A percentile compares a stretch with the other conserved stretches of the same genome.
These are phyloP conservation scores for Strigops habroptila DNA, from an alignment of 2,113 vertebrate genomes.

Conservation along the genomic window DNA sequence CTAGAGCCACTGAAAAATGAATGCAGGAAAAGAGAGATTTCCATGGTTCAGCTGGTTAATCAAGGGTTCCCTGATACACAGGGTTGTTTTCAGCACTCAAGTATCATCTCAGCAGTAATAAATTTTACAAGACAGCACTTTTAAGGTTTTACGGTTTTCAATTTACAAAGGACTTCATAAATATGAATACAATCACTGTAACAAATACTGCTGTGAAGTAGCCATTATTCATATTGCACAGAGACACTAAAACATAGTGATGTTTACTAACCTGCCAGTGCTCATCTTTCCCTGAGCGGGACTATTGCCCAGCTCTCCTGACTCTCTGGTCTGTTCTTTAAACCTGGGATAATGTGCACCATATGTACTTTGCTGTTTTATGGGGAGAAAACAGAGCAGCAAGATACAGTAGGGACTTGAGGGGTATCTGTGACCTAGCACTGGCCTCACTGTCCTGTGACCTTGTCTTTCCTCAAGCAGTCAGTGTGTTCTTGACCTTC, in stretches of 20 bases:
- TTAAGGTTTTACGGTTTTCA: neutral
- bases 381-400: neutral
- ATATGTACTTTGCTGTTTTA: neutral
- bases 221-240: neutral
- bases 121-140: neutral
- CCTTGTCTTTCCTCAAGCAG: neutral
- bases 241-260: neutral
- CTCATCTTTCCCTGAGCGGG: neutral
- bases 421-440: neutral
- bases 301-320: neutral
- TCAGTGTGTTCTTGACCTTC: neutral
- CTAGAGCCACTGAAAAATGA: neutral
- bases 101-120: neutral
- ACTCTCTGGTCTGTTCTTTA: neutral
- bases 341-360: neutral
- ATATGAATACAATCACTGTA: neutral
- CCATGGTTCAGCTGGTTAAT: neutral
- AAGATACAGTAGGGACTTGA: neutral
- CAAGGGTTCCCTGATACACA: neutral
- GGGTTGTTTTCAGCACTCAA: neutral
- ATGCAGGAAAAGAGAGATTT: neutral
- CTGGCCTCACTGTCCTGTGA: rapidly evolving
- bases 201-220: neutral
- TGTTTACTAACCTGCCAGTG: neutral
- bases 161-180: slow-evolving; percentile 11